These are phyloP conservation scores for Turdus rufiventris DNA, from an alignment of 2,113 vertebrate species.

Conservation along the genomic window DNA sequence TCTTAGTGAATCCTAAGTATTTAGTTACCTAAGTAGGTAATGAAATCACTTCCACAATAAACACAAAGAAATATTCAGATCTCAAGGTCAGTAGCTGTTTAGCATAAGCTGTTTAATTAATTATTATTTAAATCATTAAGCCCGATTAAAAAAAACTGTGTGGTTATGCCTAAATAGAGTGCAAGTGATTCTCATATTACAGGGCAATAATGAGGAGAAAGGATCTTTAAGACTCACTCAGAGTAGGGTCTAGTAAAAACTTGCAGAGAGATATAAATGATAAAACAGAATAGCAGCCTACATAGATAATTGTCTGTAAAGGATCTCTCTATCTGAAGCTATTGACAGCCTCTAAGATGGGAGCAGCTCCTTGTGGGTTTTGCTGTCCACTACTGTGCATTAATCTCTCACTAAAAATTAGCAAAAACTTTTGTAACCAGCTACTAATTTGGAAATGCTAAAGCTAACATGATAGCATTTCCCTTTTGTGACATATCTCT, in stretches of 20 bases:
- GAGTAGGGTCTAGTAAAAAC: not conserved
- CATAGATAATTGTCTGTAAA: not conserved
- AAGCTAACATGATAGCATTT: not conserved
- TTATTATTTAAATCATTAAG: conserved; percentile 12
- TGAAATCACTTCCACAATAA: conserved; percentile 23
- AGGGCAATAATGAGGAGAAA: not conserved
- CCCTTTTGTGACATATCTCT: not conserved
- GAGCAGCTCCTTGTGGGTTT: not conserved
- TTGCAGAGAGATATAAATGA: rapidly evolving
- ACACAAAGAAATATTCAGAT: not conserved
- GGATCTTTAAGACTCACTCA: not conserved
- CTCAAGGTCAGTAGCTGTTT: not conserved
- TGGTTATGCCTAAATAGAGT: not conserved
- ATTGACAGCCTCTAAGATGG: not conserved
- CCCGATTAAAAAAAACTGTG: not conserved
- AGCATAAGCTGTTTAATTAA: conserved; percentile 1
- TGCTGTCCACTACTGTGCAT: not conserved
- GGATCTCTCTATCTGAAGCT: not conserved
- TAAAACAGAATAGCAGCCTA: not conserved
- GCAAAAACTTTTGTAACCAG: not conserved
- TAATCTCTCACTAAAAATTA: not conserved
- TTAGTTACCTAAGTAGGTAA: conserved; percentile 1
- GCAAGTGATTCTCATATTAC: not conserved
- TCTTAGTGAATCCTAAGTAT: not conserved
- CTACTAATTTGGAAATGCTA: not conserved